phyloP scores from a whole-genome alignment of 53 echinoderm and acorn worm genomes.

The Actinopyga echinites region DNA sequence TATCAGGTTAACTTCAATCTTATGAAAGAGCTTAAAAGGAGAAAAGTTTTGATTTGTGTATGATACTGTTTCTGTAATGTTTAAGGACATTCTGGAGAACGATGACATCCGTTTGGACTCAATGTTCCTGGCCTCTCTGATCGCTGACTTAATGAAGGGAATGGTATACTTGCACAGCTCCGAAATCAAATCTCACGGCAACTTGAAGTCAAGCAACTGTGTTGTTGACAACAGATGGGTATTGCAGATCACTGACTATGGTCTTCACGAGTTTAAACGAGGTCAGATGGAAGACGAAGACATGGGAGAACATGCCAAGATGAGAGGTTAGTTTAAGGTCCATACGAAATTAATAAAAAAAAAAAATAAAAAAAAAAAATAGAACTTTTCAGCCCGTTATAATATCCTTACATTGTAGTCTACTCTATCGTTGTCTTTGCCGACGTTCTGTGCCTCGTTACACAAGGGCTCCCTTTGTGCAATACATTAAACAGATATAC shows the following conservation, averaged over 20 bases:
- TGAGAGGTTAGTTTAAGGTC: slow-evolving; percentile 64
- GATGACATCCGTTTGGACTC: slow-evolving; percentile 93
- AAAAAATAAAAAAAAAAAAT: no score
- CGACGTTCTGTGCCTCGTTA: no score
- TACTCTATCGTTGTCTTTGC: no score
- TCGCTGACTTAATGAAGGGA: slow-evolving; percentile 95
- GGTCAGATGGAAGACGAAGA: slow-evolving; percentile 78
- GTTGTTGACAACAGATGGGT: slow-evolving; percentile 98
- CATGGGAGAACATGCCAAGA: slow-evolving; percentile 66
- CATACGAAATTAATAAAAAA: no score
- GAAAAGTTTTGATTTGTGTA: neutral
- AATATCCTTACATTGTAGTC: no score
- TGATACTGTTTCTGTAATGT: no score
- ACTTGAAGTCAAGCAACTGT: slow-evolving; percentile 95
- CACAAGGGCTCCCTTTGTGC: no score
- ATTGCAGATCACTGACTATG: slow-evolving; percentile 98
- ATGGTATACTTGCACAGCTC: slow-evolving; percentile 88
- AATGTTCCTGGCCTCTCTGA: slow-evolving; percentile 96
- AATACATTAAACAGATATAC: no score
- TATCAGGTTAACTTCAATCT: neutral
- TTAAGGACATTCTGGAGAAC: slow-evolving; percentile 92
- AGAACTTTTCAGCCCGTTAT: no score
- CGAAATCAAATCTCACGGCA: slow-evolving; percentile 86
- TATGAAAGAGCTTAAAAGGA: no score
- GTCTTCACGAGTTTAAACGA: slow-evolving; percentile 84